These are phyloP conservation scores for Anguilla rostrata DNA, from an alignment of 2,113 vertebrate genomes.

Conservation along the genomic window DNA sequence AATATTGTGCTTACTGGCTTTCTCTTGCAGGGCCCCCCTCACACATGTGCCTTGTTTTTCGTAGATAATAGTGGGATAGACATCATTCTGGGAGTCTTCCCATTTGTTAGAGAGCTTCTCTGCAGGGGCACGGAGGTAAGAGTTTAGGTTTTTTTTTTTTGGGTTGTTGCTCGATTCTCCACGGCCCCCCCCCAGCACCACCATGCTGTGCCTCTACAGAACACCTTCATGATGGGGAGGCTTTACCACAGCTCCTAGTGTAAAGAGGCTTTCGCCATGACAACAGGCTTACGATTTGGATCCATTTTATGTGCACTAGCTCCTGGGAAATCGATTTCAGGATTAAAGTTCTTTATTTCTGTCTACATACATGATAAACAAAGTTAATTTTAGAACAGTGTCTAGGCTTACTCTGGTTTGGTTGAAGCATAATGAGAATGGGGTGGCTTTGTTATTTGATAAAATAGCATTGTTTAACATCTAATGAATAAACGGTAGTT, in stretches of 20 bases:
- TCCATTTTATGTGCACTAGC: no score
- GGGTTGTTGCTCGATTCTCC: no score
- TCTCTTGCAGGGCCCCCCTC: slow-evolving; percentile 96
- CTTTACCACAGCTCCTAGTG: neutral
- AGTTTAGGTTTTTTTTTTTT: neutral
- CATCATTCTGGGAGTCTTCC: slow-evolving; percentile 98
- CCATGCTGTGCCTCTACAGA: neutral
- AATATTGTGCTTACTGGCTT: slow-evolving; percentile 68
- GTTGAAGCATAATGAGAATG: no score
- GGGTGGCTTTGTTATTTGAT: neutral
- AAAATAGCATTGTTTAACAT: neutral
- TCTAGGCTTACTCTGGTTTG: no score
- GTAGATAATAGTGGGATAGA: slow-evolving; percentile 99
- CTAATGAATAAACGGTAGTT: neutral
- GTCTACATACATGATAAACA: no score
- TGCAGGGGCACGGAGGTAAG: slow-evolving; percentile 92
- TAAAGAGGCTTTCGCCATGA: no score
- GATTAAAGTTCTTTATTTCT: no score
- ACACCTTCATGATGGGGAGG: neutral
- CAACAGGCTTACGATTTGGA: no score
- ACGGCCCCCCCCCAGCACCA: neutral
- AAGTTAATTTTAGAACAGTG: no score
- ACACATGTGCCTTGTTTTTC: slow-evolving; percentile 99
- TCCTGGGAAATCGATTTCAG: no score
- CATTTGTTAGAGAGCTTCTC: slow-evolving; percentile 97